Evolutionary conservation across 1,140 invertebrate species (phyloP).

Genomic region (Musca vetustissima): DNA sequence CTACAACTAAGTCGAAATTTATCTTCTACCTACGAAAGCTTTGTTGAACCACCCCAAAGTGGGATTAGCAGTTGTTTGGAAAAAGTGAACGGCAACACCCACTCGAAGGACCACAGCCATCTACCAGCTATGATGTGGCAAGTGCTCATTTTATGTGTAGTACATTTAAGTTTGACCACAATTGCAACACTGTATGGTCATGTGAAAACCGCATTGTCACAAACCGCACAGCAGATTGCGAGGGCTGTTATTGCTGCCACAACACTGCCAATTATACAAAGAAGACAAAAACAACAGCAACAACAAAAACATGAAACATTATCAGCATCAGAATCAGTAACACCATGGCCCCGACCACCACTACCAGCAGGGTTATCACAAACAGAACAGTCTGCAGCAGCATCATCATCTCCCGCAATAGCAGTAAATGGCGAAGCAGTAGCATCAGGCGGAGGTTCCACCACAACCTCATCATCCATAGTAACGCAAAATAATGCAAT

Average conservation of each 20-base stretch:
- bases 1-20: too few relatives aligned
- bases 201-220: neutral
- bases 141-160: neutral
- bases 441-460: too few relatives aligned
- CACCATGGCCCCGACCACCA: constrained; percentile 5
- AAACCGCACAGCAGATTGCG: neutral
- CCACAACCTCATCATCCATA: constrained; percentile 8
- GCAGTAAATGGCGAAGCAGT: too few relatives aligned
- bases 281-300: neutral
- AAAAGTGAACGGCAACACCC: neutral
- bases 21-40: too few relatives aligned
- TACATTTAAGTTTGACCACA: constrained; percentile 12
- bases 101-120: neutral
- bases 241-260: constrained; percentile 32
- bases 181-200: neutral
- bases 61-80: too few relatives aligned
- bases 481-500: neutral
- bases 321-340: neutral
- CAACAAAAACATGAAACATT: constrained; percentile 23
- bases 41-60: too few relatives aligned
- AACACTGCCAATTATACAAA: constrained; percentile 29
- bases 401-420: too few relatives aligned
- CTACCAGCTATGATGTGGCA: neutral
- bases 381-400: constrained; percentile 11
- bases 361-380: constrained; percentile 7